Percentiles rank a stretch among this genome's conserved stretches.
These are phyloP conservation scores for Tipula lateralis DNA, from an alignment of 2,888 invertebrate species.

Conservation along the genomic window DNA sequence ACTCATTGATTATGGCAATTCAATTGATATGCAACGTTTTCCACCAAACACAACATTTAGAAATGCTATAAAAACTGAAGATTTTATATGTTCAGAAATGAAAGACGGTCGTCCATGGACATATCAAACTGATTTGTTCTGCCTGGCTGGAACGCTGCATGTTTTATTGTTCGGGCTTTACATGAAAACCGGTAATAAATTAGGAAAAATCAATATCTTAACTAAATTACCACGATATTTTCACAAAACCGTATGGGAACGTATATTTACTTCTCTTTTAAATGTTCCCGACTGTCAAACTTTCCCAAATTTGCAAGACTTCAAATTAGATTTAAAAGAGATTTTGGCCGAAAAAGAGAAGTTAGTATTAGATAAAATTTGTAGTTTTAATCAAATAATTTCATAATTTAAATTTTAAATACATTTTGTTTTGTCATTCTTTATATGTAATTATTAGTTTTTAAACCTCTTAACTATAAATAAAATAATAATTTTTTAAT, in stretches of 20 bases:
- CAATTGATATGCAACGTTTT: constrained; percentile 86
- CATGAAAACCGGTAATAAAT: constrained; percentile 68
- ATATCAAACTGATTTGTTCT: constrained; percentile 88
- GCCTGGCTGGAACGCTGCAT: constrained; percentile 81
- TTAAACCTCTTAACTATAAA: too few relatives aligned
- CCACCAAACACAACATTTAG: constrained; percentile 73
- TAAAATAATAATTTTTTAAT: too few relatives aligned
- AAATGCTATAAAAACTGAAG: constrained; percentile 56
- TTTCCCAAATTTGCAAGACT: constrained; percentile 62
- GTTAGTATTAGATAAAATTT: constrained; percentile 42
- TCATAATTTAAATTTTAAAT: not conserved
- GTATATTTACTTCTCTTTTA: constrained; percentile 71
- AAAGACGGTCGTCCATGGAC: constrained; percentile 85
- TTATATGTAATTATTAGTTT: too few relatives aligned
- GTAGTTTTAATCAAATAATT: constrained; percentile 41
- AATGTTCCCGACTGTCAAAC: constrained; percentile 75
- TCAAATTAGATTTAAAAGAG: constrained; percentile 43
- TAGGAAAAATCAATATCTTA: constrained; percentile 43
- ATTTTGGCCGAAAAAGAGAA: constrained; percentile 44
- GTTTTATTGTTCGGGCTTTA: constrained; percentile 83
- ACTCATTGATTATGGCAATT: constrained; percentile 90
- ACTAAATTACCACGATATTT: constrained; percentile 54
- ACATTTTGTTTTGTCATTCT: too few relatives aligned
- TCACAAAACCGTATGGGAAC: constrained; percentile 69
- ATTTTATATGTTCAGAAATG: constrained; percentile 87